phyloP scores from a whole-genome alignment of 1,140 invertebrate genomes.

The Nomia melanderi region DNA sequence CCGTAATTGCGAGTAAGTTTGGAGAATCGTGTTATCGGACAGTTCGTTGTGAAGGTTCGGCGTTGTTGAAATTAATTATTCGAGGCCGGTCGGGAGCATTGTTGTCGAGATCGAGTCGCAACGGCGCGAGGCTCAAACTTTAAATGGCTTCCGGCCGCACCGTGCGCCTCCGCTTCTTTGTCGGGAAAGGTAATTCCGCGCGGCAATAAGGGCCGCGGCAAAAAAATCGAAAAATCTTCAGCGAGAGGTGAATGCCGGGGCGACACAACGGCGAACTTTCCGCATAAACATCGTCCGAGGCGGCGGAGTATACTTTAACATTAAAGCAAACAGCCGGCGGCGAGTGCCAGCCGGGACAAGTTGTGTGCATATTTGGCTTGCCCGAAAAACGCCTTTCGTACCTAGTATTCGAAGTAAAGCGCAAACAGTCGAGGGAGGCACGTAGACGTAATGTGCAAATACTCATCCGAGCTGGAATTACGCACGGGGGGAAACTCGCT shows the following conservation, averaged over 20 bases:
- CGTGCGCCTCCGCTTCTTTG: too few relatives aligned
- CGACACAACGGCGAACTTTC: not conserved
- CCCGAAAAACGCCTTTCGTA: not conserved
- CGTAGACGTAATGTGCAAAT: not conserved
- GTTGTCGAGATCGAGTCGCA: too few relatives aligned
- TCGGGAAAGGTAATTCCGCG: not conserved
- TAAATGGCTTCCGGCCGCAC: too few relatives aligned
- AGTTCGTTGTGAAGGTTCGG: too few relatives aligned
- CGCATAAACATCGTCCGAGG: not conserved
- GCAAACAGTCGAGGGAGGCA: conserved; percentile 20
- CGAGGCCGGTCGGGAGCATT: too few relatives aligned
- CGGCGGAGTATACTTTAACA: not conserved
- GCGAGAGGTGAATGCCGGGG: not conserved
- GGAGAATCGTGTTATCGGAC: too few relatives aligned
- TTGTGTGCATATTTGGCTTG: conserved; percentile 18
- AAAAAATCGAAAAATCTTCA: too few relatives aligned
- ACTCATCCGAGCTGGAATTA: not conserved
- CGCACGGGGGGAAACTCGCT: not conserved
- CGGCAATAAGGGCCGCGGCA: too few relatives aligned
- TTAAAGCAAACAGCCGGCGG: conserved; percentile 11
- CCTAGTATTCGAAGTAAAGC: conserved; percentile 10
- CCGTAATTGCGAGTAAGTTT: too few relatives aligned
- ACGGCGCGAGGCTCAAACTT: too few relatives aligned
- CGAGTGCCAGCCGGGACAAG: not conserved
- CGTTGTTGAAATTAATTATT: too few relatives aligned